A percentile compares a stretch with the other conserved stretches of the same genome.
These are phyloP conservation scores for Tachuris rubrigastra DNA, from an alignment of 2,113 vertebrate genomes.

Conservation along the genomic window DNA sequence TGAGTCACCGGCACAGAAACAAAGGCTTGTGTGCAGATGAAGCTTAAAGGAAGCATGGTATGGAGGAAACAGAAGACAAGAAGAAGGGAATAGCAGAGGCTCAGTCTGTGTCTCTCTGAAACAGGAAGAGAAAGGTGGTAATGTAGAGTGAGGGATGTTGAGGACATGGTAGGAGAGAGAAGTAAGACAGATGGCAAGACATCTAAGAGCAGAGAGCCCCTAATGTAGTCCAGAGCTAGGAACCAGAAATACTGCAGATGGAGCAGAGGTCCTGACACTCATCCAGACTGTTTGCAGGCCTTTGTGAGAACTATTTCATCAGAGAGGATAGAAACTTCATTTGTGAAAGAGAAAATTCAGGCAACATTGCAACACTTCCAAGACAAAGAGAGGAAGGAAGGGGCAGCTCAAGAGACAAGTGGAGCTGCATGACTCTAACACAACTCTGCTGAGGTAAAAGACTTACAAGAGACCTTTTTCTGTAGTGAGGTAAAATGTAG, in stretches of 20 bases:
- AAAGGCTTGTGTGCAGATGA: not conserved
- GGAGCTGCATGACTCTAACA: not conserved
- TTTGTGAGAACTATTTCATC: not conserved
- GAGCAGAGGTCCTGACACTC: not conserved
- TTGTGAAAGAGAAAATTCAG: not conserved
- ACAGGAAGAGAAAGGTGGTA: not conserved
- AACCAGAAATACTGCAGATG: not conserved
- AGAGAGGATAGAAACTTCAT: not conserved
- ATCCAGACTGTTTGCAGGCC: not conserved
- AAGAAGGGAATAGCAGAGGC: not conserved
- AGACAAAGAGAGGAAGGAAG: not conserved
- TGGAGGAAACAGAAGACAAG: not conserved
- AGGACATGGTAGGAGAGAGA: rapidly evolving
- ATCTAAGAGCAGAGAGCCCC: not conserved
- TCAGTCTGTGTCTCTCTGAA: not conserved
- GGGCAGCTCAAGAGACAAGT: not conserved
- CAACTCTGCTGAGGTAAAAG: not conserved
- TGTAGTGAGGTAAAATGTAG: not conserved
- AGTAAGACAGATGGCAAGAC: not conserved
- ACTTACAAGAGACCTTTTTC: not conserved
- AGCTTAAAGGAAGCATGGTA: not conserved
- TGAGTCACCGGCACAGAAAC: not conserved
- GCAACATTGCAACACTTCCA: not conserved
- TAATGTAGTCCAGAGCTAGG: not conserved
- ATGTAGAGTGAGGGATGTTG: not conserved